phyloP scores from a whole-genome alignment of 2,888 invertebrate genomes.

The Acleris sparsana region DNA sequence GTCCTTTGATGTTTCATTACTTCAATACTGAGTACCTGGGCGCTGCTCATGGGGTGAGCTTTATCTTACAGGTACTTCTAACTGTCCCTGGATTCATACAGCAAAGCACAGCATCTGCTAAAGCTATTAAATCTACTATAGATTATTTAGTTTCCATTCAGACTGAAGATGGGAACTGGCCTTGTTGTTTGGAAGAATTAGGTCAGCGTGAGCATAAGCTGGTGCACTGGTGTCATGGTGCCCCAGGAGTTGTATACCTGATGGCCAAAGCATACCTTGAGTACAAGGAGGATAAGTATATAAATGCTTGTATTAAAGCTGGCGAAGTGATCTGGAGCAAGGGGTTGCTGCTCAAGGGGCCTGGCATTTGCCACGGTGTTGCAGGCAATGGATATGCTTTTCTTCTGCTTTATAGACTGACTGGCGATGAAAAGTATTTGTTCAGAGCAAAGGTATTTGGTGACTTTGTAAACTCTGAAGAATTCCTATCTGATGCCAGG shows the following conservation, averaged over 20 bases:
- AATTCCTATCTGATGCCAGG: slow-evolving; percentile 86
- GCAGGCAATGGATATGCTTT: slow-evolving; percentile 93
- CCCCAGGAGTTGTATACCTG: slow-evolving; percentile 91
- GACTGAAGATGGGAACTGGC: slow-evolving; percentile 89
- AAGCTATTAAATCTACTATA: slow-evolving; percentile 85
- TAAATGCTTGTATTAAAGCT: slow-evolving; percentile 86
- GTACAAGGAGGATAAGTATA: slow-evolving; percentile 89
- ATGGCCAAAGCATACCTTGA: slow-evolving; percentile 91
- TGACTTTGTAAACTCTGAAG: slow-evolving; percentile 86
- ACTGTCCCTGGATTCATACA: slow-evolving; percentile 81
- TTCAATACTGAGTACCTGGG: slow-evolving; percentile 89
- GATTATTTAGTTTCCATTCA: slow-evolving; percentile 88
- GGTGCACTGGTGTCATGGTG: slow-evolving; percentile 96
- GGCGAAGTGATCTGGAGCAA: slow-evolving; percentile 92
- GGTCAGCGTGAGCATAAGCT: slow-evolving; percentile 85
- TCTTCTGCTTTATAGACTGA: slow-evolving; percentile 89
- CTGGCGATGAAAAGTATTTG: slow-evolving; percentile 87
- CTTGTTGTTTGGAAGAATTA: slow-evolving; percentile 89
- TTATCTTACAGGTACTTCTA: slow-evolving; percentile 83
- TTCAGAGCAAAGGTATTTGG: slow-evolving; percentile 90
- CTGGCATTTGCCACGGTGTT: slow-evolving; percentile 95
- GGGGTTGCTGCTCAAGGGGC: slow-evolving; percentile 93
- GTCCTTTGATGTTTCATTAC: slow-evolving; percentile 91
- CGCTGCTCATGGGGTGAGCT: slow-evolving; percentile 84
- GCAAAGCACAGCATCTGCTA: slow-evolving; percentile 76